phyloP scores from a whole-genome alignment of 2,113 vertebrate genomes.

The human region DNA sequence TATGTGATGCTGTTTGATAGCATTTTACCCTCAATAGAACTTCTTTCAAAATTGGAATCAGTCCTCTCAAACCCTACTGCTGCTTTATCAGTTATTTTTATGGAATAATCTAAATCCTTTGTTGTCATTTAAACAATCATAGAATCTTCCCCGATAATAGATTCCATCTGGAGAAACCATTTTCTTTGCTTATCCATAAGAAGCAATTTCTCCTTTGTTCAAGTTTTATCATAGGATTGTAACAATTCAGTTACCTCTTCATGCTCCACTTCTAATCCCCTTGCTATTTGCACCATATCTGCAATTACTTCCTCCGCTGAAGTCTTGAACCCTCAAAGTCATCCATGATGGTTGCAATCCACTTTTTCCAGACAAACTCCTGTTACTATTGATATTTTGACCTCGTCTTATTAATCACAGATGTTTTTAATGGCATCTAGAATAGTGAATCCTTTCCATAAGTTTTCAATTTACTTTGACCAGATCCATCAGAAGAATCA shows the following conservation, averaged over 20 bases:
- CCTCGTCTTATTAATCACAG: background rate
- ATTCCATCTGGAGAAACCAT: background rate
- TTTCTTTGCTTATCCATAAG: background rate
- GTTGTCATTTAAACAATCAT: background rate
- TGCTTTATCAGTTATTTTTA: background rate
- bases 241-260: background rate
- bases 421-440: background rate
- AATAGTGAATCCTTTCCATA: background rate
- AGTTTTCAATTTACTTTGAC: background rate
- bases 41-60: background rate
- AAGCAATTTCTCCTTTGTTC: background rate
- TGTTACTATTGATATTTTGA: background rate
- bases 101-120: background rate
- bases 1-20: background rate
- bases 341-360: background rate
- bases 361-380: background rate
- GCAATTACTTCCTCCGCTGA: background rate
- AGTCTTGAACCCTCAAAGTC: background rate
- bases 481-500: background rate
- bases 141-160: background rate
- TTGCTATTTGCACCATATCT: background rate
- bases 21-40: background rate
- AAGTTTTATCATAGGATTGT: background rate
- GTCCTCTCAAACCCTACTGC: background rate
- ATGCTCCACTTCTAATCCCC: background rate